A percentile compares a stretch with the other conserved stretches of the same genome.
phyloP scores from a whole-genome alignment of 2,888 invertebrate species.

The Gastrophysa polygoni region DNA sequence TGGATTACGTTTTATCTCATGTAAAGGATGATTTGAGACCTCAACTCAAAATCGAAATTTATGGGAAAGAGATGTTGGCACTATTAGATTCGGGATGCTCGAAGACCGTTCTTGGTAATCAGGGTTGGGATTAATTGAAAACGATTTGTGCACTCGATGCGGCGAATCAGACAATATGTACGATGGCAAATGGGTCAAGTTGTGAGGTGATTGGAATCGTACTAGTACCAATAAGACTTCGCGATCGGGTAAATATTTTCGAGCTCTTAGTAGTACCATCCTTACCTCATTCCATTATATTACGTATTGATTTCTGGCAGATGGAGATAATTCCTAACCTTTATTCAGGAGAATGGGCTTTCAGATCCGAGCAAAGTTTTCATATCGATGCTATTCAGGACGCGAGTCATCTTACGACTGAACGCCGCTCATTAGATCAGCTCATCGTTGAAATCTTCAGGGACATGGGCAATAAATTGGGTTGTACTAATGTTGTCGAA shows the following conservation, averaged over 20 bases:
- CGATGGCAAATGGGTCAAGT: neutral
- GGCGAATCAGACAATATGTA: too few relatives aligned
- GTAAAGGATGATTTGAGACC: neutral
- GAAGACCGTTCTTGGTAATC: too few relatives aligned
- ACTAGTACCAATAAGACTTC: conserved; percentile 11
- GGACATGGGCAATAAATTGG: conserved; percentile 9
- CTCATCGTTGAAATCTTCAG: conserved; percentile 21
- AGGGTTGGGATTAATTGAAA: too few relatives aligned
- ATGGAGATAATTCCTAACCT: conserved; percentile 24
- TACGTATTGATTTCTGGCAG: conserved; percentile 23
- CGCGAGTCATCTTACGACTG: neutral
- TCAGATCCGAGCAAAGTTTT: neutral
- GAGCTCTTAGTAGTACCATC: conserved; percentile 21
- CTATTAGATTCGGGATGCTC: too few relatives aligned
- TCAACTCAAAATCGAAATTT: neutral
- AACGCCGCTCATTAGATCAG: neutral
- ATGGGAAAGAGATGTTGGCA: neutral
- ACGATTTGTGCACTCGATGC: too few relatives aligned
- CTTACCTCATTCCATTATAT: conserved; percentile 16
- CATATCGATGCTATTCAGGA: neutral
- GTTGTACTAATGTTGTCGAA: conserved; percentile 26
- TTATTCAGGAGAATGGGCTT: conserved; percentile 10
- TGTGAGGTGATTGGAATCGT: conserved; percentile 15
- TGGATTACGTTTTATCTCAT: neutral
- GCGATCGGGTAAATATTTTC: conserved; percentile 8